A percentile compares a stretch with the other conserved stretches of the same genome.
Evolutionary conservation across 2,797 vertebrate species (phyloP).

Genomic region (Poeciliopsis presidionis): DNA sequence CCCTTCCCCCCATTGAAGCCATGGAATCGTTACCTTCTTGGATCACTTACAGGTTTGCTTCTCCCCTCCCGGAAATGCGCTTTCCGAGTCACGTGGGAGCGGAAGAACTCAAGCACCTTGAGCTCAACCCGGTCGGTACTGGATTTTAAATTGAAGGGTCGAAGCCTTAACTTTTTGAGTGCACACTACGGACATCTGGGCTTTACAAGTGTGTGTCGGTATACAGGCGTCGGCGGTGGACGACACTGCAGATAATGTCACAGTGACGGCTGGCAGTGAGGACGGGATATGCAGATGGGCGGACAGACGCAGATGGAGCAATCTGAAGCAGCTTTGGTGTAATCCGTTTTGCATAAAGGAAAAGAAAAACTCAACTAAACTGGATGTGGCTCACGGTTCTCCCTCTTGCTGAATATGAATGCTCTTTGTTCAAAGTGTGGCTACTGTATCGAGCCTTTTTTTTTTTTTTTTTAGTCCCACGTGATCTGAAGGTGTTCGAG

Average conservation of each 20-base stretch:
- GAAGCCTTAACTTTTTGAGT: conserved; percentile 64
- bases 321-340: conserved; percentile 78
- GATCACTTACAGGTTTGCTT: conserved; percentile 60
- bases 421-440: conserved; percentile 82
- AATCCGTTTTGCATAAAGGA: conserved; percentile 78
- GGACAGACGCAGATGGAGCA: conserved; percentile 76
- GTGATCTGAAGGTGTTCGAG: conserved; percentile 52
- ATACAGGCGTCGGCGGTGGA: conserved; percentile 74
- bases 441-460: conserved; percentile 72
- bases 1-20: conserved; percentile 40
- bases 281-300: conserved; percentile 73
- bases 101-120: conserved; percentile 51
- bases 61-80: conserved; percentile 40
- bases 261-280: conserved; percentile 74
- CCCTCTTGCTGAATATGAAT: conserved; percentile 80
- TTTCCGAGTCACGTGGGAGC: conserved; percentile 36
- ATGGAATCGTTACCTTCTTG: conserved; percentile 57
- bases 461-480: conserved; percentile 53
- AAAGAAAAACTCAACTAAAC: conserved; percentile 61
- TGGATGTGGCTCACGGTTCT: conserved; percentile 71
- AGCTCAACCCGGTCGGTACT: conserved; percentile 53
- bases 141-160: conserved; percentile 60
- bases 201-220: conserved; percentile 58
- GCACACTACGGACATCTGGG: conserved; percentile 73
- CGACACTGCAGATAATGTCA: conserved; percentile 72